Percentiles rank a stretch among this genome's conserved stretches.
These are phyloP conservation scores for Onychostoma macrolepis DNA, from an alignment of 2,113 vertebrate species.

Conservation along the genomic window DNA sequence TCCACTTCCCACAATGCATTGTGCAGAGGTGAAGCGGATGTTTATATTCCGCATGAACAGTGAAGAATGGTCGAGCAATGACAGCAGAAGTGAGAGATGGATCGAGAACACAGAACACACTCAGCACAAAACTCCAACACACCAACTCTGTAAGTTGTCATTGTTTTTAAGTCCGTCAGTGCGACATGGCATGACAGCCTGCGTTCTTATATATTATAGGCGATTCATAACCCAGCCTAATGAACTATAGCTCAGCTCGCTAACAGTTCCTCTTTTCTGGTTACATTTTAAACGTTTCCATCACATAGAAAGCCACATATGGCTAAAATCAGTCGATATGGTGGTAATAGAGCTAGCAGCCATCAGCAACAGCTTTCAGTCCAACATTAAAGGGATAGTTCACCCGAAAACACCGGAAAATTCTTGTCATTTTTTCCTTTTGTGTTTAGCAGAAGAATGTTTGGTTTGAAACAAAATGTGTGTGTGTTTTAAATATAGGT, in stretches of 20 bases:
- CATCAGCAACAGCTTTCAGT: neutral
- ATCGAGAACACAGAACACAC: constrained; percentile 41
- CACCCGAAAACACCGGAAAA: neutral
- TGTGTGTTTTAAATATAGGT: neutral
- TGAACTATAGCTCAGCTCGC: constrained; percentile 3
- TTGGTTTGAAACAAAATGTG: neutral
- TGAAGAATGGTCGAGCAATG: constrained; percentile 43
- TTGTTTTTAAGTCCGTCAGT: neutral
- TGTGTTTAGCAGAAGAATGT: neutral
- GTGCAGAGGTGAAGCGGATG: constrained; percentile 65
- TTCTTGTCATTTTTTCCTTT: neutral
- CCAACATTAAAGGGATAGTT: neutral
- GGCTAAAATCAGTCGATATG: neutral
- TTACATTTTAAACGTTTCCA: neutral
- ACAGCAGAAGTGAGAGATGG: constrained; percentile 21
- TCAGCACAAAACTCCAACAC: constrained; percentile 22
- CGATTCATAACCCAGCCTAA: neutral
- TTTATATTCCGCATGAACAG: constrained; percentile 64
- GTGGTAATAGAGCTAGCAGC: neutral
- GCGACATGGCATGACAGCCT: neutral
- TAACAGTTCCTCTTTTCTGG: neutral
- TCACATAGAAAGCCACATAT: neutral
- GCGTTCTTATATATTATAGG: neutral
- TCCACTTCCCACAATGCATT: constrained; percentile 67
- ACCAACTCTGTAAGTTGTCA: constrained; percentile 37